These are phyloP conservation scores for human (Homo sapiens) DNA, from an alignment of 2,113 vertebrate genomes.

Conservation along the genomic window DNA sequence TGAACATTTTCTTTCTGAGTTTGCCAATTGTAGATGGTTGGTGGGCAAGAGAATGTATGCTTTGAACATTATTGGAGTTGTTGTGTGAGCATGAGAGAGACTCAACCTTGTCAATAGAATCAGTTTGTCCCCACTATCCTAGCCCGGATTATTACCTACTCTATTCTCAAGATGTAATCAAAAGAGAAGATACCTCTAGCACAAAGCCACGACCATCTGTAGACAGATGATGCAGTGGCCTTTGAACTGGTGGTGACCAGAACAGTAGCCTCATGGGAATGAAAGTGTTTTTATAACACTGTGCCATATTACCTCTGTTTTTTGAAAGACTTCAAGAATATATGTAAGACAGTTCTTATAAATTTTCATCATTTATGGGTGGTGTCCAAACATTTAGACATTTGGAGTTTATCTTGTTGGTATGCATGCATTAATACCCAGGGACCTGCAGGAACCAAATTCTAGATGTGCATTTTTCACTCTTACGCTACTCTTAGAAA, in stretches of 20 bases:
- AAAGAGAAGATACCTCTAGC: neutral
- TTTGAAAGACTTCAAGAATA: neutral
- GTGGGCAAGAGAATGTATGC: neutral
- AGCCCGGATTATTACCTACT: neutral
- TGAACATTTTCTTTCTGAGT: neutral
- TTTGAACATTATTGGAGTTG: neutral
- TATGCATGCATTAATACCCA: neutral
- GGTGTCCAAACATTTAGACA: neutral
- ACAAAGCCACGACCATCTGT: neutral
- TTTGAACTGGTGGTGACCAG: neutral
- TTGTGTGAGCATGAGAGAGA: neutral
- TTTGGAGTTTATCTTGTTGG: neutral
- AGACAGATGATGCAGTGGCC: neutral
- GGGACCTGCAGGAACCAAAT: neutral
- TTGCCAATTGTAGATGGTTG: neutral
- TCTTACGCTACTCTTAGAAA: neutral
- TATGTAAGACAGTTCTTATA: neutral
- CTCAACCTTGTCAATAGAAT: neutral
- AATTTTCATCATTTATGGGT: neutral
- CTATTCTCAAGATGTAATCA: neutral
- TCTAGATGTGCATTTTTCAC: neutral
- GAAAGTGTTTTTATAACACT: neutral
- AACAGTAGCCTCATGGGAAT: neutral
- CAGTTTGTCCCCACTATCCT: neutral
- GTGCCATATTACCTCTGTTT: neutral